Evolutionary conservation across 2,797 vertebrate genomes (phyloP).

Genomic region (Chrysocyon brachyurus): DNA sequence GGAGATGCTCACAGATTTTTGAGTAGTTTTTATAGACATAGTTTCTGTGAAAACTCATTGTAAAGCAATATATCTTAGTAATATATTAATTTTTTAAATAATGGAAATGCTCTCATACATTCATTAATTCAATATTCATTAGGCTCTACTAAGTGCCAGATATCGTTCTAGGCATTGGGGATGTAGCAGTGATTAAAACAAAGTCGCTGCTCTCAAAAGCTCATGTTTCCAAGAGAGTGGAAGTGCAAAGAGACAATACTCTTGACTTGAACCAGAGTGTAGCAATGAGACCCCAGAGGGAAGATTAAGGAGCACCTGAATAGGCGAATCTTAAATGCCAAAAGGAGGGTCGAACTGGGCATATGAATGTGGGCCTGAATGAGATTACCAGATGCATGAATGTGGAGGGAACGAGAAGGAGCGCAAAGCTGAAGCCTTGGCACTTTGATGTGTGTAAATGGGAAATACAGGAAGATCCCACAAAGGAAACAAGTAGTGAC

Average conservation of each 20-base stretch:
- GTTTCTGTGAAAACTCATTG: not conserved
- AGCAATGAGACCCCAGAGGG: not conserved
- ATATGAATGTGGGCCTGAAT: not conserved
- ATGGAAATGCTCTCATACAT: not conserved
- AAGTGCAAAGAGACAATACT: not conserved
- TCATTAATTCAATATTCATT: conserved; percentile 39
- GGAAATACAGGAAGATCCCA: not conserved
- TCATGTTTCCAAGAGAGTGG: not conserved
- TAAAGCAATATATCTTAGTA: conserved; percentile 24
- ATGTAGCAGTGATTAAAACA: not conserved
- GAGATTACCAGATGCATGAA: not conserved
- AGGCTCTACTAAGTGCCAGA: not conserved
- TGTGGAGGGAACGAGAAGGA: not conserved
- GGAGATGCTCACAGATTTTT: not conserved
- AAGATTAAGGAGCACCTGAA: not conserved
- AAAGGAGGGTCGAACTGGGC: not conserved
- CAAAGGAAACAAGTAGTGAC: not conserved
- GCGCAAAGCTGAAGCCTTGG: too few relatives aligned
- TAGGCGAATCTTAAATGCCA: not conserved
- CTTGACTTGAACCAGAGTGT: not conserved
- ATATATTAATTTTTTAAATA: conserved; percentile 30
- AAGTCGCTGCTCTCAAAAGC: not conserved
- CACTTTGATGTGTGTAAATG: not conserved
- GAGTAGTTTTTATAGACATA: not conserved
- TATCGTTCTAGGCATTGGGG: not conserved